A percentile compares a stretch with the other conserved stretches of the same genome.
phyloP scores from a whole-genome alignment of 2,113 vertebrate species.

The Melanerpes formicivorus region DNA sequence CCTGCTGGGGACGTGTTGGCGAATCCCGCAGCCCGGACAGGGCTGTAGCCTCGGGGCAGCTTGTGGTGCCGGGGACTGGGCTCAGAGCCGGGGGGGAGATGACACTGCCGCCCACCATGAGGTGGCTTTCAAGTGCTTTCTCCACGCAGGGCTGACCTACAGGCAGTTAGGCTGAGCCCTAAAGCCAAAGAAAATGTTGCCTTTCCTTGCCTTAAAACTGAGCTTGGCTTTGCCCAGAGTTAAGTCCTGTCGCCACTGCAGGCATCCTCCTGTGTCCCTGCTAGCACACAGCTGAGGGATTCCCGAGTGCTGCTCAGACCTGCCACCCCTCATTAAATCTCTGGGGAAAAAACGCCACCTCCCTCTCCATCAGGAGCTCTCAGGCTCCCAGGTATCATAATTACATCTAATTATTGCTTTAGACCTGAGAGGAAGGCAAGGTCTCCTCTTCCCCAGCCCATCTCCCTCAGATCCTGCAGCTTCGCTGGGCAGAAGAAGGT shows the following conservation, averaged over 20 bases:
- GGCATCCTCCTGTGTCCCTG: neutral
- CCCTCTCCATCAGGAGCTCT: neutral
- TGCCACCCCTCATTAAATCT: neutral
- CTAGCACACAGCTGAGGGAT: neutral
- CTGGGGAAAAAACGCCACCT: neutral
- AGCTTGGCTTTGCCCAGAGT: neutral
- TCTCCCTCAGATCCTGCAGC: fast-evolving
- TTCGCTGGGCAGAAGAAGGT: neutral
- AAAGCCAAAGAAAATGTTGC: neutral
- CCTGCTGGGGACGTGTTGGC: fast-evolving
- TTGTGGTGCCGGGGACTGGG: fast-evolving
- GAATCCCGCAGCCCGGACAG: neutral
- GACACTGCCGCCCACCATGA: neutral
- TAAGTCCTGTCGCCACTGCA: neutral
- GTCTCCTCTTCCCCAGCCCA: neutral
- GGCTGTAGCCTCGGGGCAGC: neutral
- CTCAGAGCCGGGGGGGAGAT: neutral
- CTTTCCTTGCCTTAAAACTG: neutral
- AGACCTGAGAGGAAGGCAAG: neutral
- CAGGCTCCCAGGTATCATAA: neutral
- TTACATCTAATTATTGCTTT: fast-evolving
- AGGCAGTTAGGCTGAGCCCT: neutral
- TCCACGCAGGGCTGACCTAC: neutral
- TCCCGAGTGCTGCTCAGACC: neutral
- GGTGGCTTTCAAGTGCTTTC: neutral